Evolutionary conservation across 2,797 vertebrate genomes (phyloP), one percentile per base, ranked within the genome.

Genomic region (Diplodus sargus): DNA sequence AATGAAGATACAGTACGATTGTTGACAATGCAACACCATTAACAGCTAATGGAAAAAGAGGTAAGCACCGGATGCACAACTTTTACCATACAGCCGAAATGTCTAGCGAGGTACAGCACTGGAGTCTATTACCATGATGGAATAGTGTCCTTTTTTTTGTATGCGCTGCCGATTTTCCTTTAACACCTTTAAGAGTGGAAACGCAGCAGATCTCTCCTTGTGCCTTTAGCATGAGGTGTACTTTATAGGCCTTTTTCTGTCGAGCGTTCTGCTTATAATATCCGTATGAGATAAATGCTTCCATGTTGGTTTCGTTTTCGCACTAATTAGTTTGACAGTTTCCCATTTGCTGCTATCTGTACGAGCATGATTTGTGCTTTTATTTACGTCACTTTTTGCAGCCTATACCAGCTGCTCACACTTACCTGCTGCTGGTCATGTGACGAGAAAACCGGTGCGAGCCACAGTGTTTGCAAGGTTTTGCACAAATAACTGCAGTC

Each of bases 21-120:
- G 39, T 39, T 39, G 39, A 39, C 39, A 39, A 39, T 39, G 39
- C 18, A 49, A 58, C 58, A 68, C 64, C 39, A 0, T 76, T 78
- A 70, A 58, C 28, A 73, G 25, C 15, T 62, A 48, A 76, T 74
- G 48, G 52, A 68, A 68, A 57, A 34, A 65, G 18, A 61, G 42
- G 11, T 17, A 67, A 12, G 53, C 3, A 7, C 20, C 57, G 25
- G 17, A 53, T 51, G 10, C n/a, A 49, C n/a, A 48, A 8, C 47
- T 76, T 66, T n/a, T 25, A 69, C n/a, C 58, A 3, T 28, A 43
- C 28, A 63, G 39, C 11, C 30, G 42, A 71, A 70, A 30, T 10
- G 6, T 12, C 14, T 15, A n/a, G 39, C 30, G 3, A 56, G 13
- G 42, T 22, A 22, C 2, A 54, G 12, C 6, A 67, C 53, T 47